These are phyloP conservation scores for Chondrilla cf. caribensis DNA, from an alignment of 37 sponge, comb jelly and placozoan genomes.

Conservation along the genomic window DNA sequence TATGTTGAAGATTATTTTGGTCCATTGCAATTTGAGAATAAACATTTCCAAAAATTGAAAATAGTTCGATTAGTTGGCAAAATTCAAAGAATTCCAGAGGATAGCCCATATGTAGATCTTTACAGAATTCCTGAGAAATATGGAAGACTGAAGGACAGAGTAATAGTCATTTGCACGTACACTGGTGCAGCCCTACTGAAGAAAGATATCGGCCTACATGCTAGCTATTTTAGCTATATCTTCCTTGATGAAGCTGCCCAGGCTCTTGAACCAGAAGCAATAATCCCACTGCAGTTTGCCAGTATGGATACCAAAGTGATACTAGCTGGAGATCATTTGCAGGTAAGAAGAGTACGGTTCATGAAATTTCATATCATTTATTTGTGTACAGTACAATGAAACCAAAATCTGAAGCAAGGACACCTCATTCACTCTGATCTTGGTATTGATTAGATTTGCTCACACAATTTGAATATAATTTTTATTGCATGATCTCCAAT, in stretches of 20 bases:
- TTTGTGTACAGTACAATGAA: neutral
- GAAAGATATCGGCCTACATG: neutral
- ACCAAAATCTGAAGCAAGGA: neutral
- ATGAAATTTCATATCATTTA: neutral
- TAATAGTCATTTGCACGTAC: slow-evolving; percentile 4
- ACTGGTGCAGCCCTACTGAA: neutral
- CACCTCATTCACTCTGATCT: too few species aligned
- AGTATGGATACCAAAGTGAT: slow-evolving; percentile 47
- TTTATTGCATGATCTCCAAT: neutral
- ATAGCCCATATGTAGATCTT: too few species aligned
- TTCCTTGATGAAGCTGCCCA: slow-evolving; percentile 82
- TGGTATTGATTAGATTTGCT: too few species aligned
- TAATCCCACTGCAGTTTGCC: slow-evolving; percentile 55
- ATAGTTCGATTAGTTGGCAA: neutral
- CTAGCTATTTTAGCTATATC: slow-evolving; percentile 54
- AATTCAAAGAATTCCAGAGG: neutral
- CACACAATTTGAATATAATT: neutral
- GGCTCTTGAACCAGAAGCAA: slow-evolving; percentile 70
- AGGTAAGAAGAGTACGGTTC: slow-evolving; percentile 32
- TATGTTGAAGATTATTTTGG: slow-evolving; percentile 41
- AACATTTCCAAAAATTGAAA: neutral
- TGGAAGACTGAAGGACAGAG: neutral
- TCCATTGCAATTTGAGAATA: neutral
- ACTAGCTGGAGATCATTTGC: slow-evolving; percentile 79
- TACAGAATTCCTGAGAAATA: neutral